A percentile compares a stretch with the other conserved stretches of the same genome.
These are phyloP conservation scores for Hoplodrina blanda DNA, from an alignment of 2,888 invertebrate genomes.

Conservation along the genomic window DNA sequence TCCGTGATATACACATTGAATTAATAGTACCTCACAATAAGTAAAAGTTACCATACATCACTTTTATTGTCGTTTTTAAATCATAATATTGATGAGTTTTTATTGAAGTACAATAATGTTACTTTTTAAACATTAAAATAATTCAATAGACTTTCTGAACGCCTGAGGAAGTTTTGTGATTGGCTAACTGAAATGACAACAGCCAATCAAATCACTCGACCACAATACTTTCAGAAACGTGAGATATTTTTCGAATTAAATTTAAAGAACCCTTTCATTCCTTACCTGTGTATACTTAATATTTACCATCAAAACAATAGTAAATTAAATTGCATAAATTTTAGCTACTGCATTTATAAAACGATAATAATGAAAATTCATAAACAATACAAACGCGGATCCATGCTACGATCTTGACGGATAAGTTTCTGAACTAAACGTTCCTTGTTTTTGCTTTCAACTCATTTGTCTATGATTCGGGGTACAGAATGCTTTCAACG, in stretches of 20 bases:
- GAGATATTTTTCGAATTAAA: background rate
- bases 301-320: background rate
- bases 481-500: conserved; percentile 82
- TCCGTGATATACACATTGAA: conserved; percentile 31
- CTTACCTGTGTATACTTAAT: background rate
- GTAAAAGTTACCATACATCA: background rate
- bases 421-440: conserved; percentile 23
- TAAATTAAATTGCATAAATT: conserved; percentile 16
- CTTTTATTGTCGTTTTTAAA: conserved; percentile 21
- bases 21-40: conserved; percentile 15
- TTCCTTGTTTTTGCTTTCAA: conserved; percentile 23
- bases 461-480: conserved; percentile 80
- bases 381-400: conserved; percentile 36
- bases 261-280: background rate
- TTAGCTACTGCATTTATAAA: conserved; percentile 2
- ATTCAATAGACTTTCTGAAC: background rate
- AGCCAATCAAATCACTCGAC: conserved; percentile 10
- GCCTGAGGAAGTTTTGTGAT: background rate
- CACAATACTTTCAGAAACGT: background rate
- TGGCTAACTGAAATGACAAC: background rate
- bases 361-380: background rate
- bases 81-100: background rate
- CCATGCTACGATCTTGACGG: conserved; percentile 22
- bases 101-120: background rate
- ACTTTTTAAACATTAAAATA: background rate